Evolutionary conservation across 2,113 vertebrate genomes (phyloP).

Genomic region (Tupaia tana): DNA sequence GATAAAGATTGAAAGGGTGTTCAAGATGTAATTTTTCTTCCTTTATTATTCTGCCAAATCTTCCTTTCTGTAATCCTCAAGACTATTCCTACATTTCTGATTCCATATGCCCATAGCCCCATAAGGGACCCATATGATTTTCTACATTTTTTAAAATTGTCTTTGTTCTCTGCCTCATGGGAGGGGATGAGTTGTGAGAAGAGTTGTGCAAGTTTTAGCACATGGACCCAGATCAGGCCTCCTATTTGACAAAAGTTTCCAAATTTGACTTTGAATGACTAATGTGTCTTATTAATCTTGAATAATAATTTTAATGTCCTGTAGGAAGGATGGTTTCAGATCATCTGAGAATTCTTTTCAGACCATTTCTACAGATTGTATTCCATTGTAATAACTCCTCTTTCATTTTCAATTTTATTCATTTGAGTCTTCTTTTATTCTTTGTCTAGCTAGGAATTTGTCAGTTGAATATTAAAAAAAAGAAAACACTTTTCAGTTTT

Average conservation of each 20-base stretch:
- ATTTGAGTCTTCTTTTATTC: not conserved
- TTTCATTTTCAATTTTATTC: not conserved
- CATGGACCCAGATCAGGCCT: conserved; percentile 9
- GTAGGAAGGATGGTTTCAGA: not conserved
- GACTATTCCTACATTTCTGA: conserved; percentile 49
- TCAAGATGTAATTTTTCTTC: conserved; percentile 68
- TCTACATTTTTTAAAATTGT: not conserved
- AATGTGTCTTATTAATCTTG: not conserved
- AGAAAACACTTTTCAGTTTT: not conserved
- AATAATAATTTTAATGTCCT: not conserved
- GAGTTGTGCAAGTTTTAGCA: conserved; percentile 46
- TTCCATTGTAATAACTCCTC: not conserved
- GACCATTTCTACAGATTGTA: not conserved
- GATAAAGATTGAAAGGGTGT: conserved; percentile 72
- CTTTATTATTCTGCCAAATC: conserved; percentile 74
- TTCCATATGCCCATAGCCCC: conserved; percentile 65
- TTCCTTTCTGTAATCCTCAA: conserved; percentile 59
- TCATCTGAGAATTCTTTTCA: not conserved
- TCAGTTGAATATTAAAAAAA: not conserved
- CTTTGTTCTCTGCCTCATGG: conserved; percentile 72
- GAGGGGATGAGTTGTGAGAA: conserved; percentile 52
- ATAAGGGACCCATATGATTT: conserved; percentile 76
- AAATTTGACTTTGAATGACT: not conserved
- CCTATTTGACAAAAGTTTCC: not conserved
- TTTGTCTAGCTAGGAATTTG: not conserved